Evolutionary conservation across 1,140 invertebrate genomes (phyloP).

Genomic region (Belonocnema kinseyi): DNA sequence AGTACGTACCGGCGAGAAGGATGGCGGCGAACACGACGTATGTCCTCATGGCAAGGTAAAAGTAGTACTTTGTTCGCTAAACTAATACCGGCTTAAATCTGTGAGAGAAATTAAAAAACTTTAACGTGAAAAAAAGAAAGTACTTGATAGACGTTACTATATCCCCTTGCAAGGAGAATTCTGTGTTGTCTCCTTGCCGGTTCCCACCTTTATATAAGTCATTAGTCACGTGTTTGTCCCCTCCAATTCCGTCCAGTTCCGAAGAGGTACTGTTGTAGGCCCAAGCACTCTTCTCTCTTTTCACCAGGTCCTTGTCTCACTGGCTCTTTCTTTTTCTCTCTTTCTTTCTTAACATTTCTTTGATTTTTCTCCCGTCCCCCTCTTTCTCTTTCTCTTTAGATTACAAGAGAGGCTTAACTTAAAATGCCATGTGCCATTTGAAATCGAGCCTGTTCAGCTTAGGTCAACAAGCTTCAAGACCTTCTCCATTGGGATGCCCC

Average conservation of each 20-base stretch:
- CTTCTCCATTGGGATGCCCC: conserved; percentile 30
- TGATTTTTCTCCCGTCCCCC: conserved; percentile 17
- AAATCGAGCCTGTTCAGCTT: conserved; percentile 41
- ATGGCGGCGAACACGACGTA: conserved; percentile 72
- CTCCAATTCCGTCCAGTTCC: conserved; percentile 49
- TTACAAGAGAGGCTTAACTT: conserved; percentile 56
- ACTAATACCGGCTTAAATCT: conserved; percentile 17
- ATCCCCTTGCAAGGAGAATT: conserved; percentile 70
- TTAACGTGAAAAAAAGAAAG: conserved; percentile 14
- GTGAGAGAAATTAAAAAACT: background rate
- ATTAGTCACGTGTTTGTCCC: conserved; percentile 73
- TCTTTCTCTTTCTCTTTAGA: conserved; percentile 54
- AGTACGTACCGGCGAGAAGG: conserved; percentile 74
- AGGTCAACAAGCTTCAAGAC: conserved; percentile 37
- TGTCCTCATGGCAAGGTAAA: conserved; percentile 65
- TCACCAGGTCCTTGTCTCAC: background rate
- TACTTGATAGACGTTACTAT: conserved; percentile 49
- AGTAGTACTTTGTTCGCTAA: conserved; percentile 4
- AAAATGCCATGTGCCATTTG: conserved; percentile 54
- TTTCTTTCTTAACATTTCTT: conserved; percentile 47
- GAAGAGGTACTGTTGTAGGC: conserved; percentile 61
- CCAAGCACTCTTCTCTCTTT: conserved; percentile 30
- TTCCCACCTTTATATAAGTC: conserved; percentile 73
- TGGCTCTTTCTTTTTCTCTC: conserved; percentile 34
- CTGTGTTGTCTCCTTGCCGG: conserved; percentile 70